These are phyloP conservation scores for Rhinoptilus africanus DNA, from an alignment of 2,113 vertebrate species.

Conservation along the genomic window DNA sequence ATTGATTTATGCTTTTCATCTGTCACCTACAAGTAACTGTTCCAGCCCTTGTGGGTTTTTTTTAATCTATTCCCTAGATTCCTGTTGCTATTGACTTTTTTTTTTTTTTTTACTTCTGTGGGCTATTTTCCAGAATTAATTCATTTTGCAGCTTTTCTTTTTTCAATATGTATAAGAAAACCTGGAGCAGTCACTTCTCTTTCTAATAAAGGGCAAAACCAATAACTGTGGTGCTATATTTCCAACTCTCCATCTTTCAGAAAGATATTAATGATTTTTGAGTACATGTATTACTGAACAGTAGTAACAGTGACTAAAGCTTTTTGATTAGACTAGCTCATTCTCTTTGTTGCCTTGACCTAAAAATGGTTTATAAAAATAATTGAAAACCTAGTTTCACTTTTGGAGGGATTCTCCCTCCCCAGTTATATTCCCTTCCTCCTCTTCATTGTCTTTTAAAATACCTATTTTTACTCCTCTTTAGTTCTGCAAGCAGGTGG, in stretches of 20 bases:
- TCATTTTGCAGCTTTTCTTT: background rate
- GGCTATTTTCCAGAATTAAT: conserved; percentile 42
- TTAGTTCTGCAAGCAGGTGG: background rate
- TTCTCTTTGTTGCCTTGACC: background rate
- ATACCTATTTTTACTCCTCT: background rate
- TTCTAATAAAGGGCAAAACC: conserved; percentile 4
- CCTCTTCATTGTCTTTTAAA: background rate
- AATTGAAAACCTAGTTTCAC: background rate
- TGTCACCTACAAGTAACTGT: conserved; percentile 33
- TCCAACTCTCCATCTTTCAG: background rate
- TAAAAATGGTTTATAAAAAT: background rate
- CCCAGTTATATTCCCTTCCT: background rate
- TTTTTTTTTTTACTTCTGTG: background rate
- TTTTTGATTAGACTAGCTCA: background rate
- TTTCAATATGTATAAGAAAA: background rate
- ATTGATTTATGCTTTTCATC: conserved; percentile 48
- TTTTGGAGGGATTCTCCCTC: background rate
- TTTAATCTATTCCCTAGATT: conserved; percentile 5
- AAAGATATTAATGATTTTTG: conserved; percentile 11
- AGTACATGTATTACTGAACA: background rate
- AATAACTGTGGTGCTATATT: background rate
- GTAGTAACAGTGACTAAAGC: background rate
- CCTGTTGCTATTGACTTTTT: conserved; percentile 30
- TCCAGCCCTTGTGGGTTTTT: background rate
- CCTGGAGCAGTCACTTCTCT: background rate